Percentiles rank a stretch among this genome's conserved stretches.
phyloP scores from a whole-genome alignment of 2,113 vertebrate species.

The Dryoscopus gambensis region DNA sequence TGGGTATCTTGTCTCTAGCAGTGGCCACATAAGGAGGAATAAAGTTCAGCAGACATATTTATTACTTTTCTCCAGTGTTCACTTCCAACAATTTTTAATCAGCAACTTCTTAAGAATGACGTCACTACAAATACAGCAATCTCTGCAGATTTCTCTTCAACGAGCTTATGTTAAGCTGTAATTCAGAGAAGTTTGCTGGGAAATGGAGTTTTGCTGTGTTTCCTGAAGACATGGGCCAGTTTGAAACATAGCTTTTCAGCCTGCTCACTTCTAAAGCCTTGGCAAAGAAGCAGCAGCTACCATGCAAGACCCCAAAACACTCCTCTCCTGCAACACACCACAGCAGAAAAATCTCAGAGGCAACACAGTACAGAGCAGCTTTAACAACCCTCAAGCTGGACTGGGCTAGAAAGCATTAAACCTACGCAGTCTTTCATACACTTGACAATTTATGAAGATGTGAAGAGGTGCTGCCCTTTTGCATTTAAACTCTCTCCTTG shows the following conservation, averaged over 20 bases:
- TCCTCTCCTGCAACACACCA: neutral
- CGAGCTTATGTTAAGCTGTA: fast-evolving
- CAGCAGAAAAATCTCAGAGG: neutral
- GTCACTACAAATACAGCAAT: neutral
- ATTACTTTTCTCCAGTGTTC: neutral
- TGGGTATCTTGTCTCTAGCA: neutral
- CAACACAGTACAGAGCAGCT: neutral
- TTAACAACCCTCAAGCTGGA: neutral
- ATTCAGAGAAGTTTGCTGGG: neutral
- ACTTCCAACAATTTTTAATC: neutral
- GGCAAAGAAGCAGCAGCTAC: neutral
- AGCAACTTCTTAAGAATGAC: neutral
- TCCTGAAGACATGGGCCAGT: neutral
- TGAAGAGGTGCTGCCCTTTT: neutral
- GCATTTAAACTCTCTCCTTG: neutral
- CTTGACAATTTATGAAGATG: neutral
- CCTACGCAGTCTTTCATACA: neutral
- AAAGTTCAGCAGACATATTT: neutral
- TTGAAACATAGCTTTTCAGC: neutral
- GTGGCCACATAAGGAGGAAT: neutral
- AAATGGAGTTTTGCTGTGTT: neutral
- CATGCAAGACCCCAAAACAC: neutral
- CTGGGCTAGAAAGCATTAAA: neutral
- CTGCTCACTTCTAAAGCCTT: neutral
- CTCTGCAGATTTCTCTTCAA: neutral